Evolutionary conservation across 2,888 invertebrate genomes (phyloP).

Genomic region (Xylota segnis): DNA sequence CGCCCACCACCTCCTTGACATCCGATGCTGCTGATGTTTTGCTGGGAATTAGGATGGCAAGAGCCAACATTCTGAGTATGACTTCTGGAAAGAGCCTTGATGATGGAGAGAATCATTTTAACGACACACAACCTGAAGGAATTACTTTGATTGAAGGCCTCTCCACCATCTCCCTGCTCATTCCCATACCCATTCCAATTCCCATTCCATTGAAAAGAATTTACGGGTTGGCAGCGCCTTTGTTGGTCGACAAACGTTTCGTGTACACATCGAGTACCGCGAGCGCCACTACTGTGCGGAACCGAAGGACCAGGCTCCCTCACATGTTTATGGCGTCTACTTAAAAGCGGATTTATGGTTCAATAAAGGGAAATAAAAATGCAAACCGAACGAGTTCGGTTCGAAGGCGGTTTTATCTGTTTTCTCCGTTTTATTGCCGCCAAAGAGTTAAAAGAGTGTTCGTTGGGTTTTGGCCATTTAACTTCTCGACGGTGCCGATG

Average conservation of each 20-base stretch:
- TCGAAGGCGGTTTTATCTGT: conserved; percentile 44
- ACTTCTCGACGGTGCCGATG: too few species aligned
- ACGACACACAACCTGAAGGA: conserved; percentile 63
- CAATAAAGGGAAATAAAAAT: conserved; percentile 67
- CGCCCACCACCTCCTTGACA: conserved; percentile 40
- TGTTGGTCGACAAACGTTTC: too few species aligned
- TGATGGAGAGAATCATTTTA: conserved; percentile 46
- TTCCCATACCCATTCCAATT: too few species aligned
- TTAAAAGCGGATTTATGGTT: conserved; percentile 71
- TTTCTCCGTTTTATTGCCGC: conserved; percentile 58
- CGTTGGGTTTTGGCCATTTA: conserved; percentile 11
- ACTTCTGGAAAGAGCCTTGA: conserved; percentile 25
- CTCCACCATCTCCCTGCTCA: too few species aligned
- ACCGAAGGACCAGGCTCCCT: conserved; percentile 39
- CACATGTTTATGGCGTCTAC: conserved; percentile 62
- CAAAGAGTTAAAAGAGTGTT: conserved; percentile 46
- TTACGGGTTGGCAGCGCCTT: conserved; percentile 69
- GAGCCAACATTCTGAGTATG: conserved; percentile 22
- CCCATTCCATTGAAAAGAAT: conserved; percentile 52
- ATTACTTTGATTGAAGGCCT: conserved; percentile 70
- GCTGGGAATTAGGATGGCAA: conserved; percentile 51
- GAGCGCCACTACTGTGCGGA: background rate
- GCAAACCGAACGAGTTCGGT: conserved; percentile 57
- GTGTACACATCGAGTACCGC: background rate
- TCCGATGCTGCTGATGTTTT: conserved; percentile 3